Conservation (phyloP, 2,113 vertebrate genomes). For the Chitala chitala region DNA sequence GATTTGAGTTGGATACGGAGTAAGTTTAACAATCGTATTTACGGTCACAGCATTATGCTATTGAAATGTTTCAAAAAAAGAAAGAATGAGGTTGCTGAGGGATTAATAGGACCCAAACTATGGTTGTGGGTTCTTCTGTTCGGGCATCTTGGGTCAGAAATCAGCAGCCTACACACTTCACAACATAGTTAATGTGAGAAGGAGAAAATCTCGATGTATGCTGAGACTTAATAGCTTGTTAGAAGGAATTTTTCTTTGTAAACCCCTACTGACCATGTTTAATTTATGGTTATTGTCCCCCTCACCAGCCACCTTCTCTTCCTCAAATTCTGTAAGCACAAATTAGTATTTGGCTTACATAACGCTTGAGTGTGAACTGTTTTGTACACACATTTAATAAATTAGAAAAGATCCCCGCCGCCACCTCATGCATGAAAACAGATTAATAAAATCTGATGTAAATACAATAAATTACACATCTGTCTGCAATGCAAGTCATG, state of each 20-base stretch:
- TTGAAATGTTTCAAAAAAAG: too few relatives aligned
- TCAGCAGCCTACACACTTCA: too few relatives aligned
- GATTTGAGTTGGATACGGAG: too few relatives aligned
- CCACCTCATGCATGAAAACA: slow-evolving; percentile 11
- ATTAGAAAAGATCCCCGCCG: neutral
- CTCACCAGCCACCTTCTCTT: neutral
- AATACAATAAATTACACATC: slow-evolving; percentile 16
- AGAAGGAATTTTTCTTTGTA: neutral
- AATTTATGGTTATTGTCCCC: neutral
- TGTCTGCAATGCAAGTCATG: neutral
- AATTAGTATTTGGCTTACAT: neutral
- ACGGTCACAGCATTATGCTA: too few relatives aligned
- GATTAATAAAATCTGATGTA: slow-evolving; percentile 6
- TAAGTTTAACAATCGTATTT: too few relatives aligned
- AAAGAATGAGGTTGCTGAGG: too few relatives aligned
- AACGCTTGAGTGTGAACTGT: neutral
- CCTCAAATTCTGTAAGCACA: neutral
- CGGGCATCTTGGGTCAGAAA: too few relatives aligned
- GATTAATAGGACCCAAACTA: too few relatives aligned
- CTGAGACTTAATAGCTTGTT: neutral
- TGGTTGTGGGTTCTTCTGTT: too few relatives aligned
- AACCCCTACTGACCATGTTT: neutral
- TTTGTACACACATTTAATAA: neutral
- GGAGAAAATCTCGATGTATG: neutral
- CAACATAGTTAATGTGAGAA: neutral